Evolutionary conservation across 2,113 vertebrate species (phyloP).

Genomic region (Seriola dumerili): DNA sequence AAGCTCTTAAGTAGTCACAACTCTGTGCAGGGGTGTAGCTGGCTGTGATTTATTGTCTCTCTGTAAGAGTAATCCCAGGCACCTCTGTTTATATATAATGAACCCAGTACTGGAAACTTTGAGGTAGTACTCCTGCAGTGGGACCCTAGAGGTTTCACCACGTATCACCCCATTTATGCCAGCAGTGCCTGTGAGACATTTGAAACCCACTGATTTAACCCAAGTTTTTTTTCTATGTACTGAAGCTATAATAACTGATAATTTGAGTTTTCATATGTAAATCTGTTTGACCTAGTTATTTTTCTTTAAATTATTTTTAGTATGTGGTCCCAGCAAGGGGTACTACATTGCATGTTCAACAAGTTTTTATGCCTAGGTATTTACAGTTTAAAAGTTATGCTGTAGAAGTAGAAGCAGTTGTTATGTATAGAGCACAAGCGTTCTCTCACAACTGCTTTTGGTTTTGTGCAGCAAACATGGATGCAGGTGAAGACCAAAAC

Average conservation of each 20-base stretch:
- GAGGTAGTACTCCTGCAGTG: not conserved
- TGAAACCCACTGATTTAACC: not conserved
- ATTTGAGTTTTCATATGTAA: not conserved
- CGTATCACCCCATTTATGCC: not conserved
- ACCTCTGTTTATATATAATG: not conserved
- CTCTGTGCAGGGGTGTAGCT: not conserved
- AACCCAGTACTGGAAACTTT: not conserved
- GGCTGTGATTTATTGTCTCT: not conserved
- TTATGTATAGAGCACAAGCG: not conserved
- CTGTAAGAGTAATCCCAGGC: not conserved
- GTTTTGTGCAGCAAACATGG: conserved; percentile 85
- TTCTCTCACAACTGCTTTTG: not conserved
- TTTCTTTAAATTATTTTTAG: not conserved
- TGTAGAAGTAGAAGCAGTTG: not conserved
- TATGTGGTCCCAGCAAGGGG: not conserved
- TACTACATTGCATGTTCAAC: not conserved
- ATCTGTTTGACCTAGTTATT: not conserved
- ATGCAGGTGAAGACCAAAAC: conserved; percentile 96
- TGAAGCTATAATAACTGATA: not conserved
- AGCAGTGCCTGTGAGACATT: not conserved
- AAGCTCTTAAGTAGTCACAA: not conserved
- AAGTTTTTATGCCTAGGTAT: not conserved
- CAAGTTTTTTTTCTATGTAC: not conserved
- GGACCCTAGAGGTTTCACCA: not conserved
- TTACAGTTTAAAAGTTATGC: not conserved